phyloP scores from a whole-genome alignment of 2,797 vertebrate species.

The Amblyraja radiata region DNA sequence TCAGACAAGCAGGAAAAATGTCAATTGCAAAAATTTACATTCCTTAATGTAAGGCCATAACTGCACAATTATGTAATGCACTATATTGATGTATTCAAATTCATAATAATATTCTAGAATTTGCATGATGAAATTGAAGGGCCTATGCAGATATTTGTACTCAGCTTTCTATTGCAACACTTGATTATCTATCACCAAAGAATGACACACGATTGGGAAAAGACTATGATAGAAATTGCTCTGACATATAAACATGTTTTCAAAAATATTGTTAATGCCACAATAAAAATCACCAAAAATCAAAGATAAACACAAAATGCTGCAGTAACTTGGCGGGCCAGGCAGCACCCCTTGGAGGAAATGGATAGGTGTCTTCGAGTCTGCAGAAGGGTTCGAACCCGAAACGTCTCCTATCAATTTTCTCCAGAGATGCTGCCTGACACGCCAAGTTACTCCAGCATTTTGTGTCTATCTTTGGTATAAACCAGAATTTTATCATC shows the following conservation, averaged over 20 bases:
- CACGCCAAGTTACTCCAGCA: too few relatives aligned
- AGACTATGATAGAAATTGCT: not conserved
- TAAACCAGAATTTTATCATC: too few relatives aligned
- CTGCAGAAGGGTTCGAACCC: too few relatives aligned
- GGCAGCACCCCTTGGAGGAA: too few relatives aligned
- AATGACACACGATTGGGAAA: not conserved
- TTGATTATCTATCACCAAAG: not conserved
- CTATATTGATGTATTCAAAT: constrained; percentile 2
- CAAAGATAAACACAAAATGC: too few relatives aligned
- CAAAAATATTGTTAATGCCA: not conserved
- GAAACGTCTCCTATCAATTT: too few relatives aligned
- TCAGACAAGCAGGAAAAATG: not conserved
- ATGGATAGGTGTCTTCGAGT: too few relatives aligned
- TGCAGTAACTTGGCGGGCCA: too few relatives aligned
- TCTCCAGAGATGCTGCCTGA: too few relatives aligned
- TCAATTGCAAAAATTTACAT: not conserved
- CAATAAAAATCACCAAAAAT: not conserved
- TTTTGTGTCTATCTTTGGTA: too few relatives aligned
- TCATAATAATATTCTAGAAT: not conserved
- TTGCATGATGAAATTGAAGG: not conserved
- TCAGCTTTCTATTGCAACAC: not conserved
- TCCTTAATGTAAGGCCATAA: not conserved
- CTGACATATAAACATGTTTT: not conserved
- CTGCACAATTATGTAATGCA: not conserved
- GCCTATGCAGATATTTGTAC: not conserved